A percentile compares a stretch with the other conserved stretches of the same genome.
These are phyloP conservation scores for Trididemnum clinides DNA, from an alignment of 23 tunicate genomes.

Conservation along the genomic window DNA sequence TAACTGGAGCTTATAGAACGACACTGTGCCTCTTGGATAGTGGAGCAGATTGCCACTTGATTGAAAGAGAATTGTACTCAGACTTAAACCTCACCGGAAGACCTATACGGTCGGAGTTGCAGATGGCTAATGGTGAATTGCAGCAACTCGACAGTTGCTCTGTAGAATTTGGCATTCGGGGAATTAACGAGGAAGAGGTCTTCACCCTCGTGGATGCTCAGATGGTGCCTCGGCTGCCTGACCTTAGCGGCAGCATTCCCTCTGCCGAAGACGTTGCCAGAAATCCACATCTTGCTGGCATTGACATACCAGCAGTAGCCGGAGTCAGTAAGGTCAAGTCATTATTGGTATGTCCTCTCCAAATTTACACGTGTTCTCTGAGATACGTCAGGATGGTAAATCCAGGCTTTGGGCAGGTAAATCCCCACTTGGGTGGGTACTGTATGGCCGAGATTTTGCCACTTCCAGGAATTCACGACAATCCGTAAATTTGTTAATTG, in stretches of 20 bases:
- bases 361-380: background rate
- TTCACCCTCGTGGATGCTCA: background rate
- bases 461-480: background rate
- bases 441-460: background rate
- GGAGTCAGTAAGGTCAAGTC: background rate
- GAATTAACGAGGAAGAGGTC: background rate
- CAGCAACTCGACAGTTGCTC: background rate
- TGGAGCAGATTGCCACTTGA: constrained; percentile 26
- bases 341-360: background rate
- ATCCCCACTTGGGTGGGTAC: background rate
- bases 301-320: no score
- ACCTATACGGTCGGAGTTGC: background rate
- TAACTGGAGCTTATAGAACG: background rate
- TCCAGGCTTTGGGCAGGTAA: constrained; percentile 17
- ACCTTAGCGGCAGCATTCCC: constrained; percentile 2
- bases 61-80: background rate
- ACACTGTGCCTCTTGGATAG: background rate
- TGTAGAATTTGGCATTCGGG: constrained; percentile 4
- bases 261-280: background rate
- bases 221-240: background rate
- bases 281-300: background rate
- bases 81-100: background rate
- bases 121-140: constrained; percentile 14
- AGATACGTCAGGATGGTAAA: constrained; percentile 10
- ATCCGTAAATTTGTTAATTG: background rate